A percentile compares a stretch with the other conserved stretches of the same genome.
Evolutionary conservation across 2,113 vertebrate genomes (phyloP).

Genomic region (Colossoma macropomum): DNA sequence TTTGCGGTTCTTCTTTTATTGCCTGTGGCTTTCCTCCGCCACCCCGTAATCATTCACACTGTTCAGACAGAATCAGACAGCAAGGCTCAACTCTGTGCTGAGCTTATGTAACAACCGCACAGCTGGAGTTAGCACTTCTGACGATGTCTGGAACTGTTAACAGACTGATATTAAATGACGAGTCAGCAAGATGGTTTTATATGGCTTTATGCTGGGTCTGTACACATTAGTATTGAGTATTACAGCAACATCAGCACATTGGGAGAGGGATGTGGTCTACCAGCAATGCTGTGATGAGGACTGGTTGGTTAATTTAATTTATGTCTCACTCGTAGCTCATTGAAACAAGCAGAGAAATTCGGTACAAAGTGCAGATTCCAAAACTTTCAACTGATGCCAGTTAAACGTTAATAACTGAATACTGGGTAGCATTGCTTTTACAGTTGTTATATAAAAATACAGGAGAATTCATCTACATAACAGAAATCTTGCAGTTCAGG

Average conservation of each 20-base stretch:
- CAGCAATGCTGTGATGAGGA: conserved; percentile 5
- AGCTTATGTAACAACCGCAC: conserved; percentile 34
- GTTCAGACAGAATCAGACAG: neutral
- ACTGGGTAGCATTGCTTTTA: too few species aligned
- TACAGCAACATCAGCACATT: conserved; percentile 22
- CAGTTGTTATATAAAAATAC: too few species aligned
- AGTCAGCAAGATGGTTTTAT: conserved; percentile 33
- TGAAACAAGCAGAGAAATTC: too few species aligned
- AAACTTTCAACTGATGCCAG: too few species aligned
- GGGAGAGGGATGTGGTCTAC: conserved; percentile 8
- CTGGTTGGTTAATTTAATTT: neutral
- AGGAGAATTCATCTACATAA: too few species aligned
- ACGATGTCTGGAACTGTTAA: conserved; percentile 22
- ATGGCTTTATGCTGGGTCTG: conserved; percentile 15
- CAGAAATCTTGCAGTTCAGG: too few species aligned
- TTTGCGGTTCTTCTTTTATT: conserved; percentile 39
- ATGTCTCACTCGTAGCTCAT: too few species aligned
- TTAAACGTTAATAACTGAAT: too few species aligned
- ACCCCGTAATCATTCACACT: conserved; percentile 29
- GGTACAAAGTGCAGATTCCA: too few species aligned
- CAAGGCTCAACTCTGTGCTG: neutral
- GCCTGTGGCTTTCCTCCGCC: conserved; percentile 32
- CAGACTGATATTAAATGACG: conserved; percentile 17
- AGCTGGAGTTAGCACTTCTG: conserved; percentile 19
- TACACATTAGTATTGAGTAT: conserved; percentile 17